phyloP scores from a whole-genome alignment of 2,113 vertebrate genomes.

The Syngnathoides biaculeatus region DNA sequence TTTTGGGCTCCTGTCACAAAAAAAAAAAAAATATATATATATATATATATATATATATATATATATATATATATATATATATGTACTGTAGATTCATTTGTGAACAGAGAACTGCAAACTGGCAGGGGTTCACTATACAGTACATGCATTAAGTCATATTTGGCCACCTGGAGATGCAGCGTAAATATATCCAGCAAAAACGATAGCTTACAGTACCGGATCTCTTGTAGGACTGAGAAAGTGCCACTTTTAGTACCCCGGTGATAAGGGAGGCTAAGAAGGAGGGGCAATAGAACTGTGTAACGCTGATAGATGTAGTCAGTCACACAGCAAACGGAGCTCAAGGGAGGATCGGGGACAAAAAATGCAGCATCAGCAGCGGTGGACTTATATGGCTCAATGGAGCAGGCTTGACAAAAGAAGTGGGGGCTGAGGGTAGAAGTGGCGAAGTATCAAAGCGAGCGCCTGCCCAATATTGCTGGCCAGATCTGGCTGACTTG shows the following conservation, averaged over 20 bases:
- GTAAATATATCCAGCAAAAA: too few species aligned
- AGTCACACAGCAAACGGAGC: slow-evolving; percentile 23
- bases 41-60: too few species aligned
- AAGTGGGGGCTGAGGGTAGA: neutral
- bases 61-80: too few species aligned
- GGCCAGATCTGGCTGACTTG: slow-evolving; percentile 60
- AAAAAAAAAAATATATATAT: too few species aligned
- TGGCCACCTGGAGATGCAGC: too few species aligned
- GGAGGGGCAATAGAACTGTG: slow-evolving; percentile 47
- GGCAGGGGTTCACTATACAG: too few species aligned
- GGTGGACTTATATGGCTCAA: slow-evolving; percentile 63
- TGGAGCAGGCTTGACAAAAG: slow-evolving; percentile 21
- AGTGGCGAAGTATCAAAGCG: slow-evolving; percentile 50
- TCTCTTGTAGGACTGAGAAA: slow-evolving; percentile 23
- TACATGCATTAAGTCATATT: too few species aligned
- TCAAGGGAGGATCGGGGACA: slow-evolving; percentile 15
- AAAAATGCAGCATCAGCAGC: slow-evolving; percentile 59
- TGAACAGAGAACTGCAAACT: too few species aligned
- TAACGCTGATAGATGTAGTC: slow-evolving; percentile 61
- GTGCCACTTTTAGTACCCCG: slow-evolving; percentile 37
- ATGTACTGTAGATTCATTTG: too few species aligned
- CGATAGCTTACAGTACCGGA: too few species aligned
- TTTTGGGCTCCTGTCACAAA: too few species aligned
- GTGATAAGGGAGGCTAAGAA: slow-evolving; percentile 50
- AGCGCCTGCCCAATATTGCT: slow-evolving; percentile 59